A percentile compares a stretch with the other conserved stretches of the same genome.
Evolutionary conservation across 1,140 invertebrate genomes (phyloP).

Genomic region (Cotesia glomerata): DNA sequence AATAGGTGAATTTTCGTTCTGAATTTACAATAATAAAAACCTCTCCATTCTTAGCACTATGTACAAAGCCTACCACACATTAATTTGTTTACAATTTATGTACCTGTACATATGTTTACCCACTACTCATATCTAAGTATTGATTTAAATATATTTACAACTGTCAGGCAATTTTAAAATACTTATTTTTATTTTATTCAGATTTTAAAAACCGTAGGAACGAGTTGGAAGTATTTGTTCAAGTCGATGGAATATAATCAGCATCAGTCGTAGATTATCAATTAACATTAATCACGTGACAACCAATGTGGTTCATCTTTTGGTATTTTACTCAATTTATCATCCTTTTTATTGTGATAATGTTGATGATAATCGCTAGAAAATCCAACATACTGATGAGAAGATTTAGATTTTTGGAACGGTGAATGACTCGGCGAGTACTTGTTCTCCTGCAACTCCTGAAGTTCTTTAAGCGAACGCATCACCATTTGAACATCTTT

Average conservation of each 20-base stretch:
- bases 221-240: neutral
- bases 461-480: conserved; percentile 51
- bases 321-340: conserved; percentile 45
- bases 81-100: conserved; percentile 46
- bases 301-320: conserved; percentile 48
- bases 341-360: conserved; percentile 53
- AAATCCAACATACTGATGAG: conserved; percentile 45
- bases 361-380: conserved; percentile 51
- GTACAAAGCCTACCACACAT: conserved; percentile 6
- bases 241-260: no score
- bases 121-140: conserved; percentile 27
- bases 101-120: conserved; percentile 40
- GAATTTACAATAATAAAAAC: no score
- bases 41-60: neutral
- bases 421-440: conserved; percentile 54
- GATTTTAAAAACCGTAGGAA: neutral
- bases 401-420: conserved; percentile 47
- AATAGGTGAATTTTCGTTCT: no score
- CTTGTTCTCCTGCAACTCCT: conserved; percentile 53
- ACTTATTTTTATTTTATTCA: conserved; percentile 43
- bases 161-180: conserved; percentile 56
- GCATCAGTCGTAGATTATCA: no score
- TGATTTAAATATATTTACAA: conserved; percentile 48
- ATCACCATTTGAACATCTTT: conserved; percentile 58
- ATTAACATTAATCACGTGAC: no score